These are phyloP conservation scores for Vulpes lagopus DNA, from an alignment of 2,113 vertebrate species.

Conservation along the genomic window DNA sequence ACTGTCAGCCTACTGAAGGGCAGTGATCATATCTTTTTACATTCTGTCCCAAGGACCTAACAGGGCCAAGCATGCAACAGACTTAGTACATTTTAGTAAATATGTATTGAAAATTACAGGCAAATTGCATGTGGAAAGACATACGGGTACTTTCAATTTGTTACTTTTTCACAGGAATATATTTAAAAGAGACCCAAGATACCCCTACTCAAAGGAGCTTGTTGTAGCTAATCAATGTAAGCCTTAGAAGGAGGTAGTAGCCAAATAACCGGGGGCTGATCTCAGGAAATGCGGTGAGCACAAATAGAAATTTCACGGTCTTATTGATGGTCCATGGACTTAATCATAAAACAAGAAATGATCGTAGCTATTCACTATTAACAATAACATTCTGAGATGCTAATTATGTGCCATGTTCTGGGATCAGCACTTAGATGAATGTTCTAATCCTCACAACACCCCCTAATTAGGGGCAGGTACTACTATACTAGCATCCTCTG, in stretches of 20 bases:
- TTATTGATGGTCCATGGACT: neutral
- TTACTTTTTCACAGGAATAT: conserved; percentile 5
- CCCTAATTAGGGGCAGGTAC: neutral
- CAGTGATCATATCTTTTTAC: neutral
- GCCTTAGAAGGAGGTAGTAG: neutral
- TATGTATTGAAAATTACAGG: neutral
- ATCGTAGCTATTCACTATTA: neutral
- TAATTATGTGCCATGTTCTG: neutral
- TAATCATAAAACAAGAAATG: conserved; percentile 1
- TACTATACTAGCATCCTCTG: neutral
- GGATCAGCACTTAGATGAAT: neutral
- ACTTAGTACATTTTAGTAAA: neutral
- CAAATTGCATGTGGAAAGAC: neutral
- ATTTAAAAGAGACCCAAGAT: neutral
- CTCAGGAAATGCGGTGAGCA: neutral
- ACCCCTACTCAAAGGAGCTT: neutral
- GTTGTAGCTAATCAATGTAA: neutral
- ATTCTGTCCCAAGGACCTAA: neutral
- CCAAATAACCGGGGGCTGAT: neutral
- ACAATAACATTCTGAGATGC: neutral
- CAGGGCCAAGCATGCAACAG: neutral
- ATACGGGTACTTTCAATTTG: neutral
- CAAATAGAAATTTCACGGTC: neutral
- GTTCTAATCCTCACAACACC: neutral
- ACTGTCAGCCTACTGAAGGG: neutral